Percentiles rank a stretch among this genome's conserved stretches.
Evolutionary conservation across 1,140 invertebrate genomes (phyloP).

Genomic region (Diprion similis): DNA sequence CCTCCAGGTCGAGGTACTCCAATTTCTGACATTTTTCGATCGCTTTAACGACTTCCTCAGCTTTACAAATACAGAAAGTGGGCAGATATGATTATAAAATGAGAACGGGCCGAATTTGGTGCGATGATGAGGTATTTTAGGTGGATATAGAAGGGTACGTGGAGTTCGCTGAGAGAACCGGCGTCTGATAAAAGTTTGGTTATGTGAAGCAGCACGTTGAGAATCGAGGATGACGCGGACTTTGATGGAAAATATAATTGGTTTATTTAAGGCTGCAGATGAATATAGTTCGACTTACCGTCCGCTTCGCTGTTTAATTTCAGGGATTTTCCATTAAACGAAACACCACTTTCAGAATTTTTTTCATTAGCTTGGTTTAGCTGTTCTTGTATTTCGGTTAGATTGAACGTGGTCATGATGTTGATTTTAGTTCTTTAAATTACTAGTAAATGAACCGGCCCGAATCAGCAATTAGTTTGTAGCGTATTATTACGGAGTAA

Average conservation of each 20-base stretch:
- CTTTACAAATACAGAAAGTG: constrained; percentile 57
- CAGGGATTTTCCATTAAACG: constrained; percentile 71
- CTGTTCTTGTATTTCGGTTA: constrained; percentile 43
- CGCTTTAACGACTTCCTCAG: constrained; percentile 68
- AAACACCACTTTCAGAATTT: constrained; percentile 57
- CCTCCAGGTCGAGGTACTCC: constrained; percentile 83
- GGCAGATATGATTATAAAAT: constrained; percentile 10
- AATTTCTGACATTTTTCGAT: constrained; percentile 70
- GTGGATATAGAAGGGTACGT: constrained; percentile 17
- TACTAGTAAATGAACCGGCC: too few species aligned
- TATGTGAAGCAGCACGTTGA: too few species aligned
- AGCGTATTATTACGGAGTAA: too few species aligned
- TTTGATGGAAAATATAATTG: neutral
- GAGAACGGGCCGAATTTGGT: constrained; percentile 18
- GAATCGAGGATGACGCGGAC: too few species aligned
- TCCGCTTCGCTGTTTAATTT: constrained; percentile 73
- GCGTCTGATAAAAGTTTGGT: too few species aligned
- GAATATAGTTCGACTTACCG: constrained; percentile 60
- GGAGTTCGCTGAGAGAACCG: neutral
- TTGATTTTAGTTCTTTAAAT: too few species aligned
- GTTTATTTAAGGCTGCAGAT: neutral
- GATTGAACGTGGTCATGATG: constrained; percentile 49
- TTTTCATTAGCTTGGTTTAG: constrained; percentile 40
- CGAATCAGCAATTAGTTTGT: too few species aligned
- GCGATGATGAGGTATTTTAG: constrained; percentile 11